Evolutionary conservation across 2,797 vertebrate genomes (phyloP), one percentile per base, ranked within the genome.

Genomic region (Parambassis ranga): DNA sequence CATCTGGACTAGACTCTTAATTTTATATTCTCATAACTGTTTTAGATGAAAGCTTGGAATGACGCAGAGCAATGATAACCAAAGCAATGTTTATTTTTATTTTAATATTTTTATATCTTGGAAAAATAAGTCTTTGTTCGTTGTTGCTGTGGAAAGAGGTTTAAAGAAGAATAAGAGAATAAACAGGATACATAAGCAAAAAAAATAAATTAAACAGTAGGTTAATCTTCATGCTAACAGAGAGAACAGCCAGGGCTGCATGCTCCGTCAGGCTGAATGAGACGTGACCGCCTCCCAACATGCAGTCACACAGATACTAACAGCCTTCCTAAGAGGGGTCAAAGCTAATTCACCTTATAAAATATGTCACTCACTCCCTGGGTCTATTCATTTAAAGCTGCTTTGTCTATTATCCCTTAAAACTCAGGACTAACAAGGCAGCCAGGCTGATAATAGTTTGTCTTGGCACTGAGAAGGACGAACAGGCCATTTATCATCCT

Each of bases 161-260:
- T n/a, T n/a, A n/a, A n/a, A 10, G 11, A 31, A 67, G 10, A 23
- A 15, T 28, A 27, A 8, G 14, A 27, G 14, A 10, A 56, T 7
- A 19, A 22, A 36, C 9, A 36, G 16, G 5, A 57, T 19, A 55
- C 14, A 56, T 19, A 46, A 23, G 5, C 18, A 42, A 37, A 10
- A 26, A 7, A 27, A 28, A 6, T 33, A 11, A 16, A 6, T 33
- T 11, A 16, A 46, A 42, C 24, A 41, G 2, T 8, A 20, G 9
- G 28, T 65, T 35, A 19, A 36, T 39, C 10, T 38, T 55, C 39
- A 43, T 73, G 71, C 64, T 39, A 51, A 46, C 15, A 16, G 33
- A 70, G n/a, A 46, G 20, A 70, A 60, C 7, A 35, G 46, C 33
- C 77, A 81, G 6, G 1, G 44, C 77, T 55, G 58, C 83, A 85